Percentiles rank a stretch among this genome's conserved stretches.
These are phyloP conservation scores for Clavelina lepadiformis DNA, from an alignment of 23 tunicate species.

Conservation along the genomic window DNA sequence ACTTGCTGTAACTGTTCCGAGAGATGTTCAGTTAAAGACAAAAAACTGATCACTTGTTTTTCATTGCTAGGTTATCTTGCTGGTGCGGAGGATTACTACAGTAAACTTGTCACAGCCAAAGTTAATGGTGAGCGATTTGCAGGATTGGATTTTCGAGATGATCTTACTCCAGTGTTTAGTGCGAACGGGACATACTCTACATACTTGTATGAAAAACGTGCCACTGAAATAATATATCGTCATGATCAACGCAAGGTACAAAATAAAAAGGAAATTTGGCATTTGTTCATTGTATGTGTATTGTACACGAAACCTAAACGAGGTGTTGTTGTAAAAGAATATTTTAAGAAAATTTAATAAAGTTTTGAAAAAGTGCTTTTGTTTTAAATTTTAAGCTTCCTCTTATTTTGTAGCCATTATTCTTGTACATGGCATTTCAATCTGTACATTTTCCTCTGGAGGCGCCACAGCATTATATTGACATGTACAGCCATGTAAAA, in stretches of 20 bases:
- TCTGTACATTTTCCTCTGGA: slow-evolving; percentile 95
- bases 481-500: slow-evolving; percentile 61
- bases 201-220: slow-evolving; percentile 57
- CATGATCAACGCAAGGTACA: slow-evolving; percentile 48
- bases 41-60: too few species aligned
- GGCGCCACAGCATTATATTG: slow-evolving; percentile 78
- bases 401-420: slow-evolving; percentile 68
- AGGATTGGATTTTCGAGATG: slow-evolving; percentile 83
- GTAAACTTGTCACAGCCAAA: slow-evolving; percentile 31
- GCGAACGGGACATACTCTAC: slow-evolving; percentile 92
- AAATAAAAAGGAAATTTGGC: too few species aligned
- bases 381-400: background rate
- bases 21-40: too few species aligned
- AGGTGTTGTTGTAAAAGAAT: too few species aligned
- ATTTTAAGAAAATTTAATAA: background rate
- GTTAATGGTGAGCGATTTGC: slow-evolving; percentile 24
- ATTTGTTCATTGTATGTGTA: too few species aligned
- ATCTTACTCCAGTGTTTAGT: slow-evolving; percentile 34
- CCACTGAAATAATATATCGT: slow-evolving; percentile 28
- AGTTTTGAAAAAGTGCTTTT: background rate
- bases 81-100: slow-evolving; percentile 91
- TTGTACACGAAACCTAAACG: too few species aligned
- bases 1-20: too few species aligned
- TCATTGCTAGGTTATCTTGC: slow-evolving; percentile 79
- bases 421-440: slow-evolving; percentile 89